Conservation (phyloP, 2,888 invertebrate genomes). For the Erebia ligea region DNA sequence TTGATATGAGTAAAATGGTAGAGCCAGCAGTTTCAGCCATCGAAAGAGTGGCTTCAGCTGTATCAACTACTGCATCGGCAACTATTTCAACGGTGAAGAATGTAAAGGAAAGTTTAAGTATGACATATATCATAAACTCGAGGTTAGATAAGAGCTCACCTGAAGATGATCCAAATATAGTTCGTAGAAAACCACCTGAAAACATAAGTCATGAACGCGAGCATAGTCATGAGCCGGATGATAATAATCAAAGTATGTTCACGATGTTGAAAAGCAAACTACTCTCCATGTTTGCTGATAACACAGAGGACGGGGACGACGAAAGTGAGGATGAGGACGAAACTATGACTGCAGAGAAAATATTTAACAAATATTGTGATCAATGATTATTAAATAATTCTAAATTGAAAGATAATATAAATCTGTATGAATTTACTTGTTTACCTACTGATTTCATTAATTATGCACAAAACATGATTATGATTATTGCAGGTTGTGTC, state of each 20-base stretch:
- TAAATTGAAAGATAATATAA: neutral
- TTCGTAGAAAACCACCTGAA: constrained; percentile 5
- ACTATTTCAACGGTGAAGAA: neutral
- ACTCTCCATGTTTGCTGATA: constrained; percentile 30
- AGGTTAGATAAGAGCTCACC: constrained; percentile 32
- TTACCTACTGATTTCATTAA: neutral
- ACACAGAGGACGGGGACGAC: constrained; percentile 16
- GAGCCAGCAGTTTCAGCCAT: constrained; percentile 29
- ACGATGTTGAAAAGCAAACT: constrained; percentile 32
- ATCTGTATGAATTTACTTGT: neutral
- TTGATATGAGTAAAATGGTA: constrained; percentile 22
- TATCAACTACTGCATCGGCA: constrained; percentile 24
- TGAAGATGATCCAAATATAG: constrained; percentile 24
- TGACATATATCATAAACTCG: constrained; percentile 22
- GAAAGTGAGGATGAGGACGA: constrained; percentile 25
- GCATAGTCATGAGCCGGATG: constrained; percentile 15
- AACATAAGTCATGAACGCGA: constrained; percentile 22
- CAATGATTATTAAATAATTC: constrained; percentile 15
- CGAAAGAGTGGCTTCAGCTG: constrained; percentile 25
- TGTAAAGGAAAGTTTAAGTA: constrained; percentile 20
- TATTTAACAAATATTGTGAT: constrained; percentile 34
- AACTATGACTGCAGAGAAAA: constrained; percentile 23
- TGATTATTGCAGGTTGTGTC: too few relatives aligned
- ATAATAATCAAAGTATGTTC: constrained; percentile 30
- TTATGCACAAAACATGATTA: neutral